Evolutionary conservation across 2,888 invertebrate species (phyloP).

Genomic region (Scrobipalpa atriplicella): DNA sequence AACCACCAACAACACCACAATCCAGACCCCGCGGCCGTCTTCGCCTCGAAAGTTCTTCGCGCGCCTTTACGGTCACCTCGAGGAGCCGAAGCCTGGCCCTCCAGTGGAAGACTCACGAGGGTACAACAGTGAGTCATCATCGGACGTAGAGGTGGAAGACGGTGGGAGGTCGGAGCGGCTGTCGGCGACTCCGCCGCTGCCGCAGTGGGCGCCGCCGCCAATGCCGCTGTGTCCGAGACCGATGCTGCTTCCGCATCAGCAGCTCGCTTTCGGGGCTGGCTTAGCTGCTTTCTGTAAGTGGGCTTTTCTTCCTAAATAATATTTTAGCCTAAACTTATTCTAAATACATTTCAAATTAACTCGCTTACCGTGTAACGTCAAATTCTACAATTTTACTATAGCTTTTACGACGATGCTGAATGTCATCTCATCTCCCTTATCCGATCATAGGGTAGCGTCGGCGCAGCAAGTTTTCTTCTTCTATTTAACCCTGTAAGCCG

Average conservation of each 20-base stretch:
- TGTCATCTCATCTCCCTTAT: too few relatives aligned
- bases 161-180: constrained; percentile 39
- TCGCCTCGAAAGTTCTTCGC: constrained; percentile 92
- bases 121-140: constrained; percentile 70
- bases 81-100: constrained; percentile 59
- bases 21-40: constrained; percentile 82
- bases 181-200: constrained; percentile 40
- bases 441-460: too few relatives aligned
- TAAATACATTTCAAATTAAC: too few relatives aligned
- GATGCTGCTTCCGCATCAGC: constrained; percentile 71
- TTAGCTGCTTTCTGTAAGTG: constrained; percentile 83
- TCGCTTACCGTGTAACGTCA: too few relatives aligned
- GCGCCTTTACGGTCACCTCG: constrained; percentile 90
- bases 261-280: constrained; percentile 83
- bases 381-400: too few relatives aligned
- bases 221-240: constrained; percentile 73
- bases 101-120: constrained; percentile 44
- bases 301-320: neutral
- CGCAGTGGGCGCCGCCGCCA: constrained; percentile 60
- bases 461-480: too few relatives aligned
- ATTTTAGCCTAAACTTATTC: neutral
- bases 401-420: too few relatives aligned
- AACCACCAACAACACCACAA: constrained; percentile 37
- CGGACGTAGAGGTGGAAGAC: constrained; percentile 72
- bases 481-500: too few relatives aligned